Conservation (phyloP, 2,113 vertebrate species). For the Aphyosemion australe region DNA sequence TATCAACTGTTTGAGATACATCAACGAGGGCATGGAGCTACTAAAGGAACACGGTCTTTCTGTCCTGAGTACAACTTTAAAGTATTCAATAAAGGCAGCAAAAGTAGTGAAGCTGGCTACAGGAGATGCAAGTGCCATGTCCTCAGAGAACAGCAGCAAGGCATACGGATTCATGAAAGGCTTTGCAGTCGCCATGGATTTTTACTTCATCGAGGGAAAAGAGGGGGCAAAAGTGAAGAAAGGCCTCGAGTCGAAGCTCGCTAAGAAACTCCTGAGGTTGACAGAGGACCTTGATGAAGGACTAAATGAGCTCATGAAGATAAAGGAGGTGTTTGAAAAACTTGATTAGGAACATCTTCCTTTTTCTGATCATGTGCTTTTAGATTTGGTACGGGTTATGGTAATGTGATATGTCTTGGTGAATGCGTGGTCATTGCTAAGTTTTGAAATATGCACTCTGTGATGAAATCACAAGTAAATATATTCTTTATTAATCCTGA, state of each 20-base stretch:
- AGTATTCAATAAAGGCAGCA: background rate
- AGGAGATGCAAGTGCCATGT: rapidly evolving
- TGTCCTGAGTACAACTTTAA: background rate
- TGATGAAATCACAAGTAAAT: background rate
- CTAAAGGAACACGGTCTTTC: constrained; percentile 2
- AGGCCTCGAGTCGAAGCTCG: constrained; percentile 28
- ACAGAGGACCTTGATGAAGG: background rate
- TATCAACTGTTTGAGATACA: constrained; percentile 24
- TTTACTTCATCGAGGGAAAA: constrained; percentile 38
- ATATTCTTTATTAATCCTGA: too few relatives aligned
- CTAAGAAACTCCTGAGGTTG: constrained; percentile 29
- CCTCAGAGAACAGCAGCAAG: background rate
- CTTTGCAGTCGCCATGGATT: constrained; percentile 38
- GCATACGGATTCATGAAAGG: constrained; percentile 2
- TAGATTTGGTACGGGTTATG: rapidly evolving
- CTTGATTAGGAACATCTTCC: background rate
- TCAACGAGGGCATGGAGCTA: constrained; percentile 25
- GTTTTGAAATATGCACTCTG: background rate
- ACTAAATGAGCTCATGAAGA: constrained; percentile 20
- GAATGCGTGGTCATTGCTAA: background rate
- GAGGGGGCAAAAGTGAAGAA: constrained; percentile 35
- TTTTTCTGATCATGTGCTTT: background rate
- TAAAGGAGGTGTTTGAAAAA: constrained; percentile 25
- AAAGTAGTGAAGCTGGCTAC: background rate
- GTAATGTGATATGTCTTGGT: background rate